Conservation (phyloP, 2,113 vertebrate species). For the Zapus hudsonius region DNA sequence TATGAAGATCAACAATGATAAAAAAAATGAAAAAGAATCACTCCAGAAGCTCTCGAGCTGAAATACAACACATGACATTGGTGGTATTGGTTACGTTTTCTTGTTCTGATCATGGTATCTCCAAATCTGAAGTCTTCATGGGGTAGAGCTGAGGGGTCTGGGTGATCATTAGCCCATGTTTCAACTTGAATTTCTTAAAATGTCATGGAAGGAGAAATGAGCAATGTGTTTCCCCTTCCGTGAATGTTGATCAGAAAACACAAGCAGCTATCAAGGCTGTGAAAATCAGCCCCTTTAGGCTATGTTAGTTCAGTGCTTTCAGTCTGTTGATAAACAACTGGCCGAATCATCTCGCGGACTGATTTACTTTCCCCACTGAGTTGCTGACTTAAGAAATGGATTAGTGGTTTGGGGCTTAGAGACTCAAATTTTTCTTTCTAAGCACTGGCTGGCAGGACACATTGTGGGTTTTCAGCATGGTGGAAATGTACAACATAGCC, state of each 20-base stretch:
- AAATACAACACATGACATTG: neutral
- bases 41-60: neutral
- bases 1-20: neutral
- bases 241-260: neutral
- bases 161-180: neutral
- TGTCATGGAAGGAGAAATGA: neutral
- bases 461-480: neutral
- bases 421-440: constrained; percentile 12
- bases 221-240: neutral
- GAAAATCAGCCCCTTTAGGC: neutral
- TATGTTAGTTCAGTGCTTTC: neutral
- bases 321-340: neutral
- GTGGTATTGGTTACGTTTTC: neutral
- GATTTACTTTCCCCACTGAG: neutral
- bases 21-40: neutral
- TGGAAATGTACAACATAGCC: neutral
- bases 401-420: neutral
- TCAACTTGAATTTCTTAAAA: constrained; percentile 14
- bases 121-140: neutral
- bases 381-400: constrained; percentile 29
- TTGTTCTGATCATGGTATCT: neutral
- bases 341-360: neutral
- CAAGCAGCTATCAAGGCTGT: neutral
- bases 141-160: fast-evolving
- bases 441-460: neutral